Percentiles rank a stretch among this genome's conserved stretches.
phyloP scores from a whole-genome alignment of 2,888 invertebrate genomes.

The Sinodicranocentrus sp. region DNA sequence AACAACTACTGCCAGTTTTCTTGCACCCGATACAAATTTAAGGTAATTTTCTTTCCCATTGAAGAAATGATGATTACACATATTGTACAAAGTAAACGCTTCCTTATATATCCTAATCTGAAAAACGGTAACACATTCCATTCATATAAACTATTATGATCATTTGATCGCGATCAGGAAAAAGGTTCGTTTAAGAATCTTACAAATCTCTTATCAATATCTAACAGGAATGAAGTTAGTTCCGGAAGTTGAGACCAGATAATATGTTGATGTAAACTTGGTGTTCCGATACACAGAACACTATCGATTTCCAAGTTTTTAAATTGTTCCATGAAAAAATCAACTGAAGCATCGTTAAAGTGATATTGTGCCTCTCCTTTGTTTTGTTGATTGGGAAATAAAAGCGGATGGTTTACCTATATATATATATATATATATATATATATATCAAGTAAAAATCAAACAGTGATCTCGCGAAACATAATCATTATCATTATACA shows the following conservation, averaged over 20 bases:
- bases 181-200: too few species aligned
- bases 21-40: conserved; percentile 35
- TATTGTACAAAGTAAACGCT: conserved; percentile 49
- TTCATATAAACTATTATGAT: too few species aligned
- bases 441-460: too few species aligned
- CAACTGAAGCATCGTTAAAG: conserved; percentile 44
- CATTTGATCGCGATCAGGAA: too few species aligned
- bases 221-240: conserved; percentile 54
- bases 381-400: conserved; percentile 42
- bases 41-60: neutral
- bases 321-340: conserved; percentile 42
- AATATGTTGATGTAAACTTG: conserved; percentile 57
- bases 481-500: neutral
- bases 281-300: conserved; percentile 61
- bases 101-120: conserved; percentile 20
- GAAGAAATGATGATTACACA: conserved; percentile 68
- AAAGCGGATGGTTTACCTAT: conserved; percentile 14
- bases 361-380: conserved; percentile 67
- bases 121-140: too few species aligned
- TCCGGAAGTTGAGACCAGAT: neutral
- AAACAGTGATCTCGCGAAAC: neutral
- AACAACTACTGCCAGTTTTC: conserved; percentile 40
- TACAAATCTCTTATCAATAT: conserved; percentile 64
- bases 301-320: conserved; percentile 43
- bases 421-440: too few species aligned